Evolutionary conservation across 2,888 invertebrate species (phyloP), one percentile per base, ranked within the genome.

Genomic region (Catocala sponsa): DNA sequence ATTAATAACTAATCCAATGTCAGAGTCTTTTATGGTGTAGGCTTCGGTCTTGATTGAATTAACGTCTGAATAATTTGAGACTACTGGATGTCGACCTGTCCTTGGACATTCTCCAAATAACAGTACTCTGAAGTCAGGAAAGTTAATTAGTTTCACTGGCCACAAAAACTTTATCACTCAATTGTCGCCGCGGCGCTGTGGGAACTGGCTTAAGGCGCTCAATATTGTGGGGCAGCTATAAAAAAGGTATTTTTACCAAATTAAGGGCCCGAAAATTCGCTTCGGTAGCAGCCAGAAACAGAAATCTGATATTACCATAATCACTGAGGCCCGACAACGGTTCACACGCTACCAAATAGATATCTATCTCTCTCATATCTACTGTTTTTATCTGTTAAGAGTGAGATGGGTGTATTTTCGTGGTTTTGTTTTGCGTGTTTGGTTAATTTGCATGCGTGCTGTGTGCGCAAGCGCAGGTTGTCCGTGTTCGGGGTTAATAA

Each of bases 401-500:
- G 63, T 55, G 72, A 69, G 85, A 84, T 33, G 54, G 58, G 38
- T 55, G 59, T 66, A 69, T 33, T 63, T 55, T 70, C 65, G 63
- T 71, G 53, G 60, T 69, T 69, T 64, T 68, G 58, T 70, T 75
- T 76, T 69, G 66, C 58, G 51, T 67, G 63, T 59, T 49, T 46
- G 60, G 65, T 74, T 81, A 76, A 86, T 87, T 84, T 86, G 85
- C 89, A 89, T 87, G 86, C 82, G 81, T 73, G 74, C 15, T 13
- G 79, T 74, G 64, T 63, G 71, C 72, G 71, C 77, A 69, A 50
- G 77, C 80, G 82, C 82, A 82, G 70, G 66, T 61, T 63, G 72
- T 72, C 68, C 76, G 78, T 83, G 83, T 79, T 75, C 74, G 54
- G 77, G 74, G 80, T 83, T 88, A 87, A 87, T 87, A 89, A 87